Base-by-base conservation (phyloP, 2,888 invertebrate genomes). In the Polydrusus cervinus region DNA sequence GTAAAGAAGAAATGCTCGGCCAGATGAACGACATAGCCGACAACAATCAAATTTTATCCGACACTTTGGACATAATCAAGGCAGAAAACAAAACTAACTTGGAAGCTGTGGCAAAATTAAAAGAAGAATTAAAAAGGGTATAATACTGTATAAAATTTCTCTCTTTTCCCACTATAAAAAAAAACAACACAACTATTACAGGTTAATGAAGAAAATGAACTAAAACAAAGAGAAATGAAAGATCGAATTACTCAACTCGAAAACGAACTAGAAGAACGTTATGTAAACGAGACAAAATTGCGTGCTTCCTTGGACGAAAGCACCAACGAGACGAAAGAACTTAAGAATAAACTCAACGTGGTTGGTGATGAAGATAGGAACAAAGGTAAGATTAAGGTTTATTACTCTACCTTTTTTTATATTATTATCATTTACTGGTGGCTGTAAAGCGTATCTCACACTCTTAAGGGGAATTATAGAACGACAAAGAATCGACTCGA, bases 41-140 rank as follows among this genome's bases (percentile, higher is more conserved):
- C 9, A 74, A 71, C 49, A 77, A 77, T 25, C 53, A 76, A 16
- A 20, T 49, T 10, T 30, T 76, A 14, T 66, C 74, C 0, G 76
- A 74, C 11, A 76, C 76, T 13, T 43, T 76, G 47, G 47, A 25
- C 0, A 49, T 74, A 5, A 55, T 74, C 20, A 74, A 71, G 8
- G 57, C n/a, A 7, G 77, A 77, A 64, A 77, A 77, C 14, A 74
- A 68, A 16, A 77, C 67, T 30, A 77, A 77, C 43, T 25, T 73
- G 45, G 65, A 74, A 10, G 49, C 55, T 34, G 51, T 67, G 13
- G 43, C 14, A 7, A 53, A 72, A 13, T 30, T 74, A 18, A 70
- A 74, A 18, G 47, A 40, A 20, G 74, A 74, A 65, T 18, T 74
- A 13, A 68, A 34, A 16, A 61, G 18, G 16, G 74, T 74, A 74